Base-by-base conservation (phyloP, 2,797 vertebrate genomes). In the Pseudochirops cupreus region DNA sequence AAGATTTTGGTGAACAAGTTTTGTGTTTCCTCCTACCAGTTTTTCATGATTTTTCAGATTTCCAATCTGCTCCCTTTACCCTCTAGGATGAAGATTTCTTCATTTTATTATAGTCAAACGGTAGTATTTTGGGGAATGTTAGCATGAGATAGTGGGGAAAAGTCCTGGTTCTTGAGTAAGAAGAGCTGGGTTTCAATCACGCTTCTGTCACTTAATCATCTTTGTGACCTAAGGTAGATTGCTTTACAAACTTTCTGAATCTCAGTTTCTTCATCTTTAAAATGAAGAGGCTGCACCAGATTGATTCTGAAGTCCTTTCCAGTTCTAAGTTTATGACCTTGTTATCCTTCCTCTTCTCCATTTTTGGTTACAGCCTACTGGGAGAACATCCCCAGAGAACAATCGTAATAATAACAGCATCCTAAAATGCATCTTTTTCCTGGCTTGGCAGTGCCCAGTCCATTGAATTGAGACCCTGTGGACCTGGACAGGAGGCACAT, bases 201-300 rank as follows among this genome's bases (percentile, higher is more conserved):
- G 91, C 91, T 89, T 94, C 82, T 94, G 59, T 58, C 39, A 21
- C 62, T 93, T 92, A 94, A 90, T 33, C 24, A 95, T 52, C 53
- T 92, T 95, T 55, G 53, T 89, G 90, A 50, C 50, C 82, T 93
- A 93, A 92, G 93, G 87, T 94, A 95, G 56, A 54, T 39, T 87
- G 39, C 21, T 87, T 87, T 87, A 87, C 18, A 74, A 52, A 74
- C 9, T 94, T 95, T 90, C 56, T 91, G 58, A 95, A 54, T 62
- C 54, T 96, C 59, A 91, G 26, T 94, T 97, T 97, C 74, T 91
- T 94, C 9, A 13, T 91, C 50, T 94, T 56, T 92, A 92, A 95
- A 59, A 50, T 39, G 11, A 74, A 57, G 87, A 94, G 24, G 16
- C 11, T 89, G 21, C 1, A 87, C 74, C 33, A 28, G 67, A 58